A percentile compares a stretch with the other conserved stretches of the same genome.
Evolutionary conservation across 2,888 invertebrate species (phyloP).

Genomic region (Caenorhabditis sulstoni): DNA sequence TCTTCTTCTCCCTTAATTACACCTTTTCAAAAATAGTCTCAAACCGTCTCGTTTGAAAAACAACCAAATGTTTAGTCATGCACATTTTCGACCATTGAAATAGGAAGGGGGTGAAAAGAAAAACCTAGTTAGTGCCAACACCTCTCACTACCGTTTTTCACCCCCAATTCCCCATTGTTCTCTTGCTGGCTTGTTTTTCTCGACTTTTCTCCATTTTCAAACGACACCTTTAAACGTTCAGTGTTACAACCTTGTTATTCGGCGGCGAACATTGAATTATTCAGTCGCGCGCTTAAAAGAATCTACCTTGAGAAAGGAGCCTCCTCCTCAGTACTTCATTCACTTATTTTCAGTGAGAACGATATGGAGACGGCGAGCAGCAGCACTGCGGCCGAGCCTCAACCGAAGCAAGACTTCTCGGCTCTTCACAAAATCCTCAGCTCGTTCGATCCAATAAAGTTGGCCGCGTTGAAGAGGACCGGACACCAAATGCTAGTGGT

Average conservation of each 20-base stretch:
- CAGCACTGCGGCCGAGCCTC: background rate
- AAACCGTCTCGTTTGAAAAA: constrained; percentile 30
- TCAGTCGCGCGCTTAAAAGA: constrained; percentile 12
- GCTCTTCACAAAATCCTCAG: constrained; percentile 43
- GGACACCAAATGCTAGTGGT: constrained; percentile 25
- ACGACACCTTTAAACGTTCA: background rate
- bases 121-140: constrained; percentile 12
- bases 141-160: constrained; percentile 19
- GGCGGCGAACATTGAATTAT: constrained; percentile 22
- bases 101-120: background rate
- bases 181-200: constrained; percentile 41
- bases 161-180: constrained; percentile 15
- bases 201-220: constrained; percentile 1
- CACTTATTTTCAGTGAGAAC: constrained; percentile 49
- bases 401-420: constrained; percentile 27
- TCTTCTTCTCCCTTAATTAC: constrained; percentile 7
- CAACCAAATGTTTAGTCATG: constrained; percentile 48
- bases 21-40: constrained; percentile 20
- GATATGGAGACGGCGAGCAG: constrained; percentile 47
- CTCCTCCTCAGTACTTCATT: no score
- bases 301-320: background rate
- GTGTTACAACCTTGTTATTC: constrained; percentile 41
- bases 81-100: constrained; percentile 43
- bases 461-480: constrained; percentile 24
- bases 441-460: constrained; percentile 15